Evolutionary conservation across 30 jellyfish, hydroid and myxozoan genomes (phyloP), one percentile per base, ranked within the genome.

Genomic region (Pelagia noctiluca): DNA sequence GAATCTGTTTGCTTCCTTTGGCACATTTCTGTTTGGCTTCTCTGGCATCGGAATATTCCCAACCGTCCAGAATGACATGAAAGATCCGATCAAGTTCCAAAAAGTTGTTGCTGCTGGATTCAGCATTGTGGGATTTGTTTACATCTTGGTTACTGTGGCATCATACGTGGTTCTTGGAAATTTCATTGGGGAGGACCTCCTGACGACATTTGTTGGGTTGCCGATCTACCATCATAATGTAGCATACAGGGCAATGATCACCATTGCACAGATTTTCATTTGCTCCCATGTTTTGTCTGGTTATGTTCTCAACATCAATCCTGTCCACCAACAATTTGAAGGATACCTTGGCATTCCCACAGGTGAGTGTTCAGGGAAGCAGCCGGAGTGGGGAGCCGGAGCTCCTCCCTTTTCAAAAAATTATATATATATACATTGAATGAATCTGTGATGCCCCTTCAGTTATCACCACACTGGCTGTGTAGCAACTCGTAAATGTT

Each of bases 41-140:
- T 78, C 91, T 29, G 98, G 98, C 0, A 88, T 85, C 24, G 89
- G 97, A n/a, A 92, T 92, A 16, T 92, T 92, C 64, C 98, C 98
- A 32, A 86, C 98, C 37, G 92, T 92, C 24, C 98, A 92, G 49
- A 78, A 84, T 69, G 98, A 92, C 81, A 73, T 92, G 97, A 86
- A 86, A 32, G 81, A 92, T 26, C 98, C 98, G 0, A 91, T 80
- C 34, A 74, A 86, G 48, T 92, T 92, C 72, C 35, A 73, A n/a
- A 72, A 61, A 23, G 94, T 96, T 18, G 94, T 92, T 47, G 76
- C 81, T 12, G 46, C 84, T 32, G 98, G 98, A 2, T 92, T 87
- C 52, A 18, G 76, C 25, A 82, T 85, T 21, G 91, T 92, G 36
- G 33, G 97, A 29, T 26, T 75, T 29, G 88, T 92, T 25, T 92